Evolutionary conservation across 2,113 vertebrate species (phyloP), one percentile per base, ranked within the genome.

Genomic region (Semicossyphus pulcher): DNA sequence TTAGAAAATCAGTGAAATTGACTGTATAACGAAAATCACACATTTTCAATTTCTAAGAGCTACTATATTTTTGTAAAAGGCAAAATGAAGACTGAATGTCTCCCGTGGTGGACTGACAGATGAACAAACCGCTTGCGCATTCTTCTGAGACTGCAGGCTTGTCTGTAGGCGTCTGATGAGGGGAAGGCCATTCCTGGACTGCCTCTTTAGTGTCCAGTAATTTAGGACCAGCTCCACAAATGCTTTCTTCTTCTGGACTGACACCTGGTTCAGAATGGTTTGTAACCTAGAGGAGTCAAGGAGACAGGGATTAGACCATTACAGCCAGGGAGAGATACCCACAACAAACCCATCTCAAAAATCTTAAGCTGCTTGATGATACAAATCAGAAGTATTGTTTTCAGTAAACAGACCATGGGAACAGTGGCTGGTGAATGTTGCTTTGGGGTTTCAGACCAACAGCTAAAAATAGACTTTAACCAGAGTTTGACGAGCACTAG

Each of bases 131-230:
- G 96, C 96, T 81, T 96, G 96, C 0, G 93, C 77, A 70, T 92
- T 96, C 85, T 96, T 95, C 90, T 96, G 96, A 59, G 96, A 94
- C 90, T 97, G 96, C 83, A 95, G 91, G 90, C 94, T 95, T 72
- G 96, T 95, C 75, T 98, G 97, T 6, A 99, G 95, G 47, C 98
- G 94, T 86, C 97, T 93, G 86, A 99, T 94, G 75, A 99, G 93
- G 1, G 97, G 96, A 14, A 96, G 93, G 26, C 97, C 97, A 2
- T 99, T 98, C 85, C 97, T 94, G 29, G 97, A 97, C 67, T 97
- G 95, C 60, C 98, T 93, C 88, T 99, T 99, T 48, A 99, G 95
- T 9, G 95, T 93, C 98, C 98, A 99, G 92, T 99, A 99, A 94
- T 95, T 97, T 79, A 98, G 94, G 4, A 95, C 95, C 63, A 97